These are phyloP conservation scores for Stegastes partitus DNA, from an alignment of 2,113 vertebrate genomes.

Conservation along the genomic window DNA sequence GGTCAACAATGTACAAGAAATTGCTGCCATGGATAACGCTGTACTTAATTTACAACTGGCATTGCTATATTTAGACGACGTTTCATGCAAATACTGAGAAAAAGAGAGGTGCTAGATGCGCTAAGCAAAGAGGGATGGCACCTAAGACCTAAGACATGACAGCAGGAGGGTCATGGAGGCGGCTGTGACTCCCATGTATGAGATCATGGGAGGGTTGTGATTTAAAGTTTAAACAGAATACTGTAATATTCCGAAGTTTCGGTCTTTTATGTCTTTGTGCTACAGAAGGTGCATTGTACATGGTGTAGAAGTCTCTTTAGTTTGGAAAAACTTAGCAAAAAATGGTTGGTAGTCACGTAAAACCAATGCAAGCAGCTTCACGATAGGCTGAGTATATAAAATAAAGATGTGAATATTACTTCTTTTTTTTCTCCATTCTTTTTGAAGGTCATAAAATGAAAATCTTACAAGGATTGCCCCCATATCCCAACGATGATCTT, in stretches of 20 bases:
- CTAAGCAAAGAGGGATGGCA: slow-evolving; percentile 21
- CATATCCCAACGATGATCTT: background rate
- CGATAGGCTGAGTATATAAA: background rate
- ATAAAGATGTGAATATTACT: slow-evolving; percentile 5
- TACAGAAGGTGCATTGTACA: slow-evolving; percentile 4
- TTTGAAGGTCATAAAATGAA: background rate
- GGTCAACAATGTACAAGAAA: slow-evolving; percentile 13
- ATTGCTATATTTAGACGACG: background rate
- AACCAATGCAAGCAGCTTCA: background rate
- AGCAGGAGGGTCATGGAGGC: slow-evolving; percentile 63
- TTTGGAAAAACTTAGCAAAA: background rate
- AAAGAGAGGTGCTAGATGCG: slow-evolving; percentile 63
- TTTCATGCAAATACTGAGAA: slow-evolving; percentile 57
- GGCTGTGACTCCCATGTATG: slow-evolving; percentile 70
- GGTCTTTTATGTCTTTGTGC: slow-evolving; percentile 53
- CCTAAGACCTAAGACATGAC: slow-evolving; percentile 32
- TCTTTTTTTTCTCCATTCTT: too few species aligned
- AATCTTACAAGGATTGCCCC: background rate
- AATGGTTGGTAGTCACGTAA: background rate
- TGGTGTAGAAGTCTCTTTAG: background rate
- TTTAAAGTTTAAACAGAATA: slow-evolving; percentile 60
- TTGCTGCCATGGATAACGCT: background rate
- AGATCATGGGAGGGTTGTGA: slow-evolving; percentile 60
- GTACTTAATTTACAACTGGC: background rate
- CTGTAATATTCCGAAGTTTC: slow-evolving; percentile 73